Evolutionary conservation across 1,140 invertebrate species (phyloP), one percentile per base, ranked within the genome.

Genomic region (Drosophila tropicalis): DNA sequence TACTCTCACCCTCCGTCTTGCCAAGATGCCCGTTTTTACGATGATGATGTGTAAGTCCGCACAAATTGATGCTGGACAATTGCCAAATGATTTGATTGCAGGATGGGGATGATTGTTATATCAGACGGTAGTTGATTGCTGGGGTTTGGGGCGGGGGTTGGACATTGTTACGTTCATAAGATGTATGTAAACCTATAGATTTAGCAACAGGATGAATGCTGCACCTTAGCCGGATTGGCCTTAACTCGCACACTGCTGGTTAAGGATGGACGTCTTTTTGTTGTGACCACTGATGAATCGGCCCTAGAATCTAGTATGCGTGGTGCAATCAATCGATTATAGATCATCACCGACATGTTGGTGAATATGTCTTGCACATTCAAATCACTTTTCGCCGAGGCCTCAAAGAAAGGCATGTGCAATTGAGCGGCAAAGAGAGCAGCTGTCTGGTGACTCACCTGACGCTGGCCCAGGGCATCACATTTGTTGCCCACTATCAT

Each of bases 41-140:
- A 68, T 51, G 77, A 68, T 51, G 3, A 15, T 17, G 70, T 34
- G 67, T 84, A 84, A 85, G 77, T 78, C 72, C 47, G 40, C 41
- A 63, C 47, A 78, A 85, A 85, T 82, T 77, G 74, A 34, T 44
- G 57, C 34, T 54, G 72, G 47, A 68, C 76, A 85, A 85, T 77
- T 76, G 77, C 29, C 41, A 12, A 17, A 72, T 60, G 29, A 72
- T 73, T 73, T 69, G 70, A 62, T 72, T 68, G 65, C 22, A 9
- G 15, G 36, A 12, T 13, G 36, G 56, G 56, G 56, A 58, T 58
- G 56, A 58, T 58, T 58, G 56, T 58, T 58, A 29, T 5, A 15
- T 60, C 12, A 6, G 47, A 7, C 44, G 44, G 15, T 3, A 17
- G n/a, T 36, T 17, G 2, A 17, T 3, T 47, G n/a, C 17, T 17